Conservation (phyloP, 2,888 invertebrate genomes). For the Glyphotaelius pellucidus region DNA sequence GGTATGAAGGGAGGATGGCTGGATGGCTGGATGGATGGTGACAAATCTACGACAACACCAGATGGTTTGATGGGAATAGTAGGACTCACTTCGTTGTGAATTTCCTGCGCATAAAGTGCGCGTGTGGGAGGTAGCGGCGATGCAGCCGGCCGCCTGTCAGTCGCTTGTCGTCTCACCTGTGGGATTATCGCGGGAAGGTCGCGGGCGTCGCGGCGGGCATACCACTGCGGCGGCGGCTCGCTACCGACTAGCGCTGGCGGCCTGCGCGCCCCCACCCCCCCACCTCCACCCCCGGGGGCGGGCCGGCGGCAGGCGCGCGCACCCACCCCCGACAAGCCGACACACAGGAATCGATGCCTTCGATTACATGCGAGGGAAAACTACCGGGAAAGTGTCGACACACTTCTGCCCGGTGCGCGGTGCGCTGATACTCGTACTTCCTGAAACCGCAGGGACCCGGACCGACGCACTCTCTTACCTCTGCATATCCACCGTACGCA, state of each 20-base stretch:
- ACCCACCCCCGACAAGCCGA: conserved; percentile 66
- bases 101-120: conserved; percentile 64
- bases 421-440: conserved; percentile 12
- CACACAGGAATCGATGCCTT: conserved; percentile 64
- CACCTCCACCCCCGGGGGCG: conserved; percentile 67
- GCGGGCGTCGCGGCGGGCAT: conserved; percentile 43
- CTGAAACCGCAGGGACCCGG: conserved; percentile 27
- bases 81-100: conserved; percentile 64
- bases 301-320: conserved; percentile 68
- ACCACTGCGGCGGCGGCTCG: conserved; percentile 67
- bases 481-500: too few species aligned
- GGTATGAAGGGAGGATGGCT: conserved; percentile 18
- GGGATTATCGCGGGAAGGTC: conserved; percentile 43
- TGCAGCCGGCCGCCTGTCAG: conserved; percentile 52
- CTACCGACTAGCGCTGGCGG: conserved; percentile 67
- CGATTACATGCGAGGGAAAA: conserved; percentile 63
- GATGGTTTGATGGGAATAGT: conserved; percentile 32
- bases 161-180: conserved; percentile 48
- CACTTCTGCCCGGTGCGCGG: conserved; percentile 46
- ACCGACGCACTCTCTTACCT: background rate
- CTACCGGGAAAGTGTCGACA: conserved; percentile 58
- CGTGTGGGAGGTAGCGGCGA: conserved; percentile 49
- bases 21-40: conserved; percentile 6
- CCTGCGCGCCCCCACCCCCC: conserved; percentile 72
- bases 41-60: conserved; percentile 49